Evolutionary conservation across 2,113 vertebrate species (phyloP), one percentile per base, ranked within the genome.

Genomic region (Aramus guarauna): DNA sequence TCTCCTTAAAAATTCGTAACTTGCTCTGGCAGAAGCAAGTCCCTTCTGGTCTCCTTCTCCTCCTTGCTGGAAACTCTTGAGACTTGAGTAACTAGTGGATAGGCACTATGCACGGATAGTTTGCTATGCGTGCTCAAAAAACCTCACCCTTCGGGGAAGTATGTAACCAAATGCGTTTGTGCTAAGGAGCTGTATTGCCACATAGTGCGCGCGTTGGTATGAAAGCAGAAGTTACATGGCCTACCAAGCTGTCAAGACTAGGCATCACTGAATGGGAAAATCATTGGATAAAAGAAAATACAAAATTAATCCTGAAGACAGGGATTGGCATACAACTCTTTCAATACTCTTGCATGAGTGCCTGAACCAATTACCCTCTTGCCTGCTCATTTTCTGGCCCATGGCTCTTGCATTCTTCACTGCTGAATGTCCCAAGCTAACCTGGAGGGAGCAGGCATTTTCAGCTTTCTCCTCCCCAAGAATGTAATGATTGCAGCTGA

Each of bases 121-220:
- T 53, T 53, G 30, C 39, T 63, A 16, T 8, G 4, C 9, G 15
- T 9, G 11, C 0, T 2, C 62, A 75, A 60, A 75, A 77, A 45
- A 4, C 1, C 2, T 6, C 9, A 39, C 59, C 13, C 37, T 66
- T 80, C 24, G 34, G n/a, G 55, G 23, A 74, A 77, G 5, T n/a
- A 48, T 9, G 36, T 32, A 68, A 55, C n/a, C 55, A 56, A 12
- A 6, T 4, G 17, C 0, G 9, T 26, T 67, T 56, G 43, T 52
- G 53, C 62, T 53, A 41, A 79, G 78, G 60, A 81, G 37, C 47
- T 63, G 21, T 12, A 37, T 14, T 3, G 1, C n/a, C 58, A 67
- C 47, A 41, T 1, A 9, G 36, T 8, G 43, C 12, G 8, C 34
- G 36, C 2, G 2, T 3, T 34, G 34, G 11, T n/a, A 29, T 2